A percentile compares a stretch with the other conserved stretches of the same genome.
Conservation (phyloP, 2,797 vertebrate species). For the Rhodeus uyekii region DNA sequence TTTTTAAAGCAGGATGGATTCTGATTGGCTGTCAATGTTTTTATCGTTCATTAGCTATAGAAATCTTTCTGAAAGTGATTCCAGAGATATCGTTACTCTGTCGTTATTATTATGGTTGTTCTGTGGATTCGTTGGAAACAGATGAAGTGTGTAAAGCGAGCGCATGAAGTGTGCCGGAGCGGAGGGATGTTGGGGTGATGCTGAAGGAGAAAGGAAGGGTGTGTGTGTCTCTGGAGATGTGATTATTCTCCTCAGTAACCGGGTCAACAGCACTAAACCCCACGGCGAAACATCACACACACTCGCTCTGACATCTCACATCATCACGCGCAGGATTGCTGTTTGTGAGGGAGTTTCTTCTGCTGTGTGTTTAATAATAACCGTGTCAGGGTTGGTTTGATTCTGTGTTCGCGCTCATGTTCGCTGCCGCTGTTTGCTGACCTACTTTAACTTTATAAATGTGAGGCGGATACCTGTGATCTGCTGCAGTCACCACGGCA, state of each 20-base stretch:
- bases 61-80: too few relatives aligned
- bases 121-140: too few relatives aligned
- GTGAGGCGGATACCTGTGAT: constrained; percentile 1
- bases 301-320: too few relatives aligned
- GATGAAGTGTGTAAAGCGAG: too few relatives aligned
- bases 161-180: too few relatives aligned
- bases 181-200: constrained; percentile 11
- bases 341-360: not conserved
- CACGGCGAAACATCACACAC: constrained; percentile 47
- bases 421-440: not conserved
- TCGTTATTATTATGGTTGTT: too few relatives aligned
- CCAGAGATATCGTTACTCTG: too few relatives aligned
- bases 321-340: too few relatives aligned
- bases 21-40: too few relatives aligned
- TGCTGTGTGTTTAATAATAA: not conserved
- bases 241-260: constrained; percentile 68
- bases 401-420: not conserved
- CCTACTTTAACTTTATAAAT: constrained; percentile 27
- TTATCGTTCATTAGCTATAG: too few relatives aligned
- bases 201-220: constrained; percentile 33
- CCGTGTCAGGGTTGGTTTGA: not conserved
- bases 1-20: too few relatives aligned
- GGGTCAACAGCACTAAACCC: constrained; percentile 71
- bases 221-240: constrained; percentile 60
- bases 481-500: not conserved